These are phyloP conservation scores for Terrapene triunguis DNA, from an alignment of 2,113 vertebrate species.

Conservation along the genomic window DNA sequence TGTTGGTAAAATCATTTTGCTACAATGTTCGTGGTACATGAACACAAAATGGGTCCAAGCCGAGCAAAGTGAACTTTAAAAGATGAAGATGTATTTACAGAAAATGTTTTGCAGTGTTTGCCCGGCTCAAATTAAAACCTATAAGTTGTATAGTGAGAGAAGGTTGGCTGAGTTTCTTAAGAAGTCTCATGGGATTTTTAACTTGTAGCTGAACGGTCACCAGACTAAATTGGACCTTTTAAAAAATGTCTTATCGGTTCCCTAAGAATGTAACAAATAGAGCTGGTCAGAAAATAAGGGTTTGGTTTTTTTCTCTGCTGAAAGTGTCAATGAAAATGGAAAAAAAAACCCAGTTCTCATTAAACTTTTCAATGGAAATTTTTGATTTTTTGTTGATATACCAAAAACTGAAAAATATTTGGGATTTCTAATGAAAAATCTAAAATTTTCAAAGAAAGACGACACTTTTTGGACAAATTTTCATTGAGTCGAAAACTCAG, in stretches of 20 bases:
- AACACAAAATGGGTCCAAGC: neutral
- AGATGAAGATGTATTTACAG: neutral
- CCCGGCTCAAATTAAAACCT: neutral
- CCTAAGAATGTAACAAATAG: neutral
- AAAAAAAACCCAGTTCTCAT: neutral
- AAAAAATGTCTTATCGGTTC: neutral
- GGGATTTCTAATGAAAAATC: neutral
- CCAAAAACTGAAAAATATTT: neutral
- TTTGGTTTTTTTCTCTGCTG: neutral
- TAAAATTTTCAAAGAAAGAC: neutral
- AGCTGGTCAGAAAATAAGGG: neutral
- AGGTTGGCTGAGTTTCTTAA: neutral
- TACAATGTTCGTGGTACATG: neutral
- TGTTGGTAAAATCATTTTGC: rapidly evolving
- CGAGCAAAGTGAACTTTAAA: neutral
- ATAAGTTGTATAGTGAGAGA: neutral
- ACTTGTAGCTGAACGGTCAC: neutral
- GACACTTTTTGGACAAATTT: neutral
- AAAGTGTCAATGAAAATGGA: neutral
- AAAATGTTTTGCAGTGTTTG: neutral
- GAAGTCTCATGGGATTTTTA: neutral
- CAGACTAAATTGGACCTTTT: neutral
- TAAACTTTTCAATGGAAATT: neutral
- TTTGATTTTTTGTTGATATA: neutral
- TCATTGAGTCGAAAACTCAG: neutral